Conservation (phyloP, 2,888 invertebrate species). For the Mesoligia furuncula region DNA sequence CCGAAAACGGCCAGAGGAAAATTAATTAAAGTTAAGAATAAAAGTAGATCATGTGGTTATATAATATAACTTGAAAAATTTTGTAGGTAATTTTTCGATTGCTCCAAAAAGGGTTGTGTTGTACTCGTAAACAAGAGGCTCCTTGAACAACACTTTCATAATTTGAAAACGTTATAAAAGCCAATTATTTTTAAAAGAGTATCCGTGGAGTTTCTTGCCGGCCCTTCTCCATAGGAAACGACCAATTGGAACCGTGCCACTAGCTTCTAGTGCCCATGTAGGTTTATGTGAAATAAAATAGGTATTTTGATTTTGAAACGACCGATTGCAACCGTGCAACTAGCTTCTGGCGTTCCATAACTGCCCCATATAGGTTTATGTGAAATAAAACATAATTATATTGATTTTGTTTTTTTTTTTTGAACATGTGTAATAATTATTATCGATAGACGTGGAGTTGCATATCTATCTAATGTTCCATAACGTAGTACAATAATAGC, state of each 20-base stretch:
- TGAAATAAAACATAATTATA: too few relatives aligned
- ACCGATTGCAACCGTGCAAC: too few relatives aligned
- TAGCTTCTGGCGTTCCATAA: too few relatives aligned
- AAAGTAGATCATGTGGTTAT: background rate
- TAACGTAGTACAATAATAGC: slow-evolving; percentile 41
- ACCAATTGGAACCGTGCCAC: too few relatives aligned
- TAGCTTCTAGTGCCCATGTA: background rate
- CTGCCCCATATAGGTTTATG: too few relatives aligned
- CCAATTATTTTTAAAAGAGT: background rate
- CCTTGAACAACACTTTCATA: background rate
- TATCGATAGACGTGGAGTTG: slow-evolving; percentile 16
- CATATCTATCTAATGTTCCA: slow-evolving; percentile 51
- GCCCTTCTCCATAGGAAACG: background rate
- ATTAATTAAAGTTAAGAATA: background rate
- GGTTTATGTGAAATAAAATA: background rate
- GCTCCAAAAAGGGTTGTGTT: background rate
- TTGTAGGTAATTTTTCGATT: background rate
- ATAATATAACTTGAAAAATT: background rate
- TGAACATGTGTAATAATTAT: background rate
- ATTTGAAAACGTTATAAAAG: background rate
- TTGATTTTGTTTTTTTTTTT: background rate
- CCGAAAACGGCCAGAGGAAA: background rate
- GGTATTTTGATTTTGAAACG: background rate
- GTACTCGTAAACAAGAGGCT: background rate
- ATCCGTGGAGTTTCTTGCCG: background rate